phyloP scores from a whole-genome alignment of 2,797 vertebrate species.

The Gallinago stenura region DNA sequence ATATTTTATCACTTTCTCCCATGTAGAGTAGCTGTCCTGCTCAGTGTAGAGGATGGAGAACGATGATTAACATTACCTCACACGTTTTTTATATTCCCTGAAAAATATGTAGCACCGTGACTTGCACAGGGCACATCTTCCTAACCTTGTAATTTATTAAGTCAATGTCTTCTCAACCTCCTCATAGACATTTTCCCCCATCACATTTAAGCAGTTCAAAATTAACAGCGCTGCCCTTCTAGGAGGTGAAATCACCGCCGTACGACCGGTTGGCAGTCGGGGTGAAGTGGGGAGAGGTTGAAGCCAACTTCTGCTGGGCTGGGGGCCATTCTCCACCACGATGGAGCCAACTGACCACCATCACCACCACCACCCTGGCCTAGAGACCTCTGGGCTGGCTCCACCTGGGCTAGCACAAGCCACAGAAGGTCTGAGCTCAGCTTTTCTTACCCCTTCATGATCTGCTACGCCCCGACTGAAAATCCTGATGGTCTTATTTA shows the following conservation, averaged over 20 bases:
- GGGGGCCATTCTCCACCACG: neutral
- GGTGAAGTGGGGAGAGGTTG: neutral
- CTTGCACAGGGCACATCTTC: conserved; percentile 48
- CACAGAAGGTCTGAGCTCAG: neutral
- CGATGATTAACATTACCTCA: conserved; percentile 59
- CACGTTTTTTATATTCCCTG: conserved; percentile 25
- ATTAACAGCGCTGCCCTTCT: conserved; percentile 3
- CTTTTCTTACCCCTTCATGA: fast-evolving
- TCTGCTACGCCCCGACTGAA: fast-evolving
- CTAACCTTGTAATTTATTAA: conserved; percentile 54
- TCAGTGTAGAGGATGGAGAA: neutral
- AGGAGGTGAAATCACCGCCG: neutral
- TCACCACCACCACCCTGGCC: fast-evolving
- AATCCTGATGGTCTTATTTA: fast-evolving
- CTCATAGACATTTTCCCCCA: neutral
- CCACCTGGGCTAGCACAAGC: neutral
- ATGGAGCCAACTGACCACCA: neutral
- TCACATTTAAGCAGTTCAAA: neutral
- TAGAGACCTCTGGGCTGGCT: neutral
- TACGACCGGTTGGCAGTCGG: neutral
- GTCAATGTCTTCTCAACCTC: conserved; percentile 36
- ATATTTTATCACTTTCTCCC: conserved; percentile 31
- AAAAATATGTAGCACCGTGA: neutral
- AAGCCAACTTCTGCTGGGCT: neutral
- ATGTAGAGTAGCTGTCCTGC: conserved; percentile 30